Evolutionary conservation across 2,113 vertebrate genomes (phyloP).

Genomic region (Ondatra zibethicus): DNA sequence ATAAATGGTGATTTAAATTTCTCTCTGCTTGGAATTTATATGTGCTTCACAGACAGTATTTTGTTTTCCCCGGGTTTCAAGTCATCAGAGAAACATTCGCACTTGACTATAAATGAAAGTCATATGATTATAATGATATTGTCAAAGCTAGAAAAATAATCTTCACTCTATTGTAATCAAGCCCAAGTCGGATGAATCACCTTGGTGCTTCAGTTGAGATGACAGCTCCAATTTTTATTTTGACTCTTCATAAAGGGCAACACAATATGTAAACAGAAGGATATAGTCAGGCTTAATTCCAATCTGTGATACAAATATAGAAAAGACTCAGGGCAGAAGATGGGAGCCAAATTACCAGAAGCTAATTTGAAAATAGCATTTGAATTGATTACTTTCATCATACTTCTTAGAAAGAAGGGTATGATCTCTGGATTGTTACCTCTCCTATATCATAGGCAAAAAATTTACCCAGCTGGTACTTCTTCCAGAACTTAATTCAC

Average conservation of each 20-base stretch:
- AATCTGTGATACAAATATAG: constrained; percentile 14
- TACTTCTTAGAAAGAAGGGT: not conserved
- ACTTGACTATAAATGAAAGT: constrained; percentile 67
- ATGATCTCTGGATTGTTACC: not conserved
- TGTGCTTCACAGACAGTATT: constrained; percentile 51
- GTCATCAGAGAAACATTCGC: constrained; percentile 57
- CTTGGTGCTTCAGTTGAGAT: constrained; percentile 7
- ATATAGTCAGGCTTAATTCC: constrained; percentile 31
- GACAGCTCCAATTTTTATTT: constrained; percentile 18
- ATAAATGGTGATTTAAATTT: constrained; percentile 72
- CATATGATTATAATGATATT: constrained; percentile 61
- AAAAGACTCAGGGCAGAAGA: not conserved
- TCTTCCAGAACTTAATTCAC: not conserved
- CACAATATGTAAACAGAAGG: not conserved
- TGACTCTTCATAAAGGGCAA: not conserved
- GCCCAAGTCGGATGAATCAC: not conserved
- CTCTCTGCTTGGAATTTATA: constrained; percentile 59
- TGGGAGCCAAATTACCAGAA: constrained; percentile 24
- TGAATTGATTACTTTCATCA: not conserved
- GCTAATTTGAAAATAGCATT: constrained; percentile 35
- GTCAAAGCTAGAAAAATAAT: constrained; percentile 70
- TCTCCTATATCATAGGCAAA: not conserved
- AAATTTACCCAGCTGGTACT: not conserved
- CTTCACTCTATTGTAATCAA: constrained; percentile 75
- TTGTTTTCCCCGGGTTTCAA: constrained; percentile 68